Percentiles rank a stretch among this genome's conserved stretches.
phyloP scores from a whole-genome alignment of 2,113 vertebrate genomes.

The Calidris pygmaea region DNA sequence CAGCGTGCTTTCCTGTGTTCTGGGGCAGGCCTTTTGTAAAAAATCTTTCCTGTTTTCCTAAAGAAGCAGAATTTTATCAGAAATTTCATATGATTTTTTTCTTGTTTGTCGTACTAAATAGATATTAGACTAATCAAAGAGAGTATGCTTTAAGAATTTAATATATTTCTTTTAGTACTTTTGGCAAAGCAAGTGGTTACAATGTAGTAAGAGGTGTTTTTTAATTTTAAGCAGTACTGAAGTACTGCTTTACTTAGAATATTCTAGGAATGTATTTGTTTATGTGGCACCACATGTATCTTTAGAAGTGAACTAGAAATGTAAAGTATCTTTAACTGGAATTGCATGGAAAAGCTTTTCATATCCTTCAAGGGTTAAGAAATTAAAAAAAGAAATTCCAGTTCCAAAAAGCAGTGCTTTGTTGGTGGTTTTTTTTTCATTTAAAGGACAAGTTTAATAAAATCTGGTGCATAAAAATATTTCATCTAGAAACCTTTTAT shows the following conservation, averaged over 20 bases:
- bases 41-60: neutral
- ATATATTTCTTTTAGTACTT: neutral
- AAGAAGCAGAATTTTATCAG: neutral
- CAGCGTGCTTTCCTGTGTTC: neutral
- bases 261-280: neutral
- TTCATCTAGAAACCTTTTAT: neutral
- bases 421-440: neutral
- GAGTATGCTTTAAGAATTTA: neutral
- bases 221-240: neutral
- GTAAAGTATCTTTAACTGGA: neutral
- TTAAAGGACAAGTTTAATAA: neutral
- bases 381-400: neutral
- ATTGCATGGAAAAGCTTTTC: neutral
- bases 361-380: neutral
- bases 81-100: neutral
- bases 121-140: neutral
- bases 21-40: neutral
- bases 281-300: neutral
- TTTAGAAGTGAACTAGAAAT: neutral
- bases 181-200: neutral
- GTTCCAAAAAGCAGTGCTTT: neutral
- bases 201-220: neutral
- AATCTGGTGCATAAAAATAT: neutral
- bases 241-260: neutral
- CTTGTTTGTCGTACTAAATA: neutral